phyloP scores from a whole-genome alignment of 1,140 invertebrate genomes.

The Papilio machaon region DNA sequence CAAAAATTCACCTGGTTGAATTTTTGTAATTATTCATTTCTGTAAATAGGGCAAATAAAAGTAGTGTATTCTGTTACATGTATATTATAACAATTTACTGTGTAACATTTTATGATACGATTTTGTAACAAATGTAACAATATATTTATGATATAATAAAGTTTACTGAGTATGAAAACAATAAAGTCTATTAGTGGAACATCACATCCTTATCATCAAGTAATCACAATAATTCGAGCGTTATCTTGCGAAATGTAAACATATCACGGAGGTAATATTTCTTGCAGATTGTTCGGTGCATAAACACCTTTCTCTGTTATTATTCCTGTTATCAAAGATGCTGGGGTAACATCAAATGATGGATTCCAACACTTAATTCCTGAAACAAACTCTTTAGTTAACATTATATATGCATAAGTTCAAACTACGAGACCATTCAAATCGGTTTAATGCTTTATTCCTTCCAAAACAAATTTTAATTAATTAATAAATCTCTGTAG shows the following conservation, averaged over 20 bases:
- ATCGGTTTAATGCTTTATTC: neutral
- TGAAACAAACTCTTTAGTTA: conserved; percentile 68
- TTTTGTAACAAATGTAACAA: conserved; percentile 16
- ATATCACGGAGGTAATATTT: conserved; percentile 53
- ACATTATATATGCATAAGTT: neutral
- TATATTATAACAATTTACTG: neutral
- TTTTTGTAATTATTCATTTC: neutral
- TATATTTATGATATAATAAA: neutral
- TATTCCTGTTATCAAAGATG: conserved; percentile 95
- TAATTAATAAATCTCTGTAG: too few species aligned
- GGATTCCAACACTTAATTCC: conserved; percentile 99
- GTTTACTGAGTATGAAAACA: conserved; percentile 1
- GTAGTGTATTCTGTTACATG: neutral
- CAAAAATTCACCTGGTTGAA: too few species aligned
- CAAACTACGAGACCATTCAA: neutral
- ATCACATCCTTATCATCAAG: conserved; percentile 7
- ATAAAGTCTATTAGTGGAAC: conserved; percentile 21
- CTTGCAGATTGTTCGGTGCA: conserved; percentile 82
- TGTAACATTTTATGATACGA: conserved; percentile 6
- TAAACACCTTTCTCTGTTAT: conserved; percentile 97
- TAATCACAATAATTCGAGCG: conserved; percentile 10
- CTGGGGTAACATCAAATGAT: conserved; percentile 99
- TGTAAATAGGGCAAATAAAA: neutral
- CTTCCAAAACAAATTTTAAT: neutral
- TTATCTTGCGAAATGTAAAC: conserved; percentile 11